phyloP scores from a whole-genome alignment of 2,888 invertebrate species.

The Lochmaea crataegi region DNA sequence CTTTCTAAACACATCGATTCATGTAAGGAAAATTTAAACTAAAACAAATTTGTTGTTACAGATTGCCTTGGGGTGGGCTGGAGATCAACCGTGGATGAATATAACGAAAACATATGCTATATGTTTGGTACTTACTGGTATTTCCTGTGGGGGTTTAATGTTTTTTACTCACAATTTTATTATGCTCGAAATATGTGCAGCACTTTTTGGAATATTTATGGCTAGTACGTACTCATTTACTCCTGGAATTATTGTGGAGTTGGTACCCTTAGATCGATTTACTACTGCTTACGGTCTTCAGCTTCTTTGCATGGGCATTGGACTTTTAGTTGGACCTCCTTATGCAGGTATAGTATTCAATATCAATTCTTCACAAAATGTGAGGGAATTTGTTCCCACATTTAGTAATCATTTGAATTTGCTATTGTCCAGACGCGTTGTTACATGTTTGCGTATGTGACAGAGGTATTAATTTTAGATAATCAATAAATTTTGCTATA shows the following conservation, averaged over 20 bases:
- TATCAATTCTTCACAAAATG: too few species aligned
- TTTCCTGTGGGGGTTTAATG: conserved; percentile 72
- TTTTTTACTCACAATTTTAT: conserved; percentile 61
- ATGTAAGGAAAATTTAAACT: too few species aligned
- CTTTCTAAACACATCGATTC: too few species aligned
- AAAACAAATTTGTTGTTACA: conserved; percentile 56
- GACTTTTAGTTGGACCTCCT: conserved; percentile 92
- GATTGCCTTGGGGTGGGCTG: conserved; percentile 88
- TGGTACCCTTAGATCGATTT: conserved; percentile 91
- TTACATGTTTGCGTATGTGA: too few species aligned
- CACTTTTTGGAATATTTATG: conserved; percentile 88
- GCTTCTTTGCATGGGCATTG: conserved; percentile 90
- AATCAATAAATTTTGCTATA: too few species aligned
- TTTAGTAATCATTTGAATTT: too few species aligned
- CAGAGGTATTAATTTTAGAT: too few species aligned
- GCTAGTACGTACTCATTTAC: conserved; percentile 94
- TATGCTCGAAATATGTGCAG: conserved; percentile 63
- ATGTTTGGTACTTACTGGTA: conserved; percentile 78
- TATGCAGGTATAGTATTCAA: conserved; percentile 75
- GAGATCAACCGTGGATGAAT: conserved; percentile 80
- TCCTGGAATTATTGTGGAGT: conserved; percentile 88
- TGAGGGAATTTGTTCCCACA: too few species aligned
- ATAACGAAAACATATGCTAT: conserved; percentile 85
- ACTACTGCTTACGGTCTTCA: conserved; percentile 93
- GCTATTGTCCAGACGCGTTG: too few species aligned